Evolutionary conservation across 1,140 invertebrate species (phyloP), one percentile per base, ranked within the genome.

Genomic region (Hyles euphorbiae): DNA sequence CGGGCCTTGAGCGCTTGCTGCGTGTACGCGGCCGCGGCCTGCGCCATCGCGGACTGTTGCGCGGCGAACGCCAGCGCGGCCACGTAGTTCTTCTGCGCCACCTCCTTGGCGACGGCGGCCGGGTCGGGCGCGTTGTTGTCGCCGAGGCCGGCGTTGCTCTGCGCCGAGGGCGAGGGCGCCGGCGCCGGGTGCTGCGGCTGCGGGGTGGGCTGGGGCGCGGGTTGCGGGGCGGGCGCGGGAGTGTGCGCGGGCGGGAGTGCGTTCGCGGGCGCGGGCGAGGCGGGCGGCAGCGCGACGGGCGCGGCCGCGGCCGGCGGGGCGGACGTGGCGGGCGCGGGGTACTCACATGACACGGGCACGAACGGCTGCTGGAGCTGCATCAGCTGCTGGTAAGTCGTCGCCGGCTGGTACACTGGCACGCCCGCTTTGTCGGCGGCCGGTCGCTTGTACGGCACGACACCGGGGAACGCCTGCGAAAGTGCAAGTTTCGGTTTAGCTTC

Each of bases 351-450:
- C 90, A 96, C 94, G 92, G 95, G 94, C 91, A 96, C 94, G 91
- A 95, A 96, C 79, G 96, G 96, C 93, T 98, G 96, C 91, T 96
- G 95, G 70, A 96, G 91, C 91, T 96, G 96, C 96, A 98, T 97
- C 89, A 98, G 92, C 91, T 96, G 96, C 90, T 98, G 97, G 91
- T 98, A 98, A 76, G 96, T 95, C 72, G 95, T 95, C 76, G 94
- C 94, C 73, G 96, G 96, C 90, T 98, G 97, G 91, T 98, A 99
- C 72, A 98, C 95, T 70, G 97, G 97, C 85, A 98, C 93, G 72
- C 97, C 97, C 81, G 96, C 97, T 90, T 98, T 98, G 89, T 98
- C 96, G 54, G 96, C 96, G 74, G 96, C 95, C 79, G 97, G 94
- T 90, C 97, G 94, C 90, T 97, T 97, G 90, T 97, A 98, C 81